Evolutionary conservation across 23 tunicate species (phyloP), one percentile per base, ranked within the genome.

Genomic region (Styela clava): DNA sequence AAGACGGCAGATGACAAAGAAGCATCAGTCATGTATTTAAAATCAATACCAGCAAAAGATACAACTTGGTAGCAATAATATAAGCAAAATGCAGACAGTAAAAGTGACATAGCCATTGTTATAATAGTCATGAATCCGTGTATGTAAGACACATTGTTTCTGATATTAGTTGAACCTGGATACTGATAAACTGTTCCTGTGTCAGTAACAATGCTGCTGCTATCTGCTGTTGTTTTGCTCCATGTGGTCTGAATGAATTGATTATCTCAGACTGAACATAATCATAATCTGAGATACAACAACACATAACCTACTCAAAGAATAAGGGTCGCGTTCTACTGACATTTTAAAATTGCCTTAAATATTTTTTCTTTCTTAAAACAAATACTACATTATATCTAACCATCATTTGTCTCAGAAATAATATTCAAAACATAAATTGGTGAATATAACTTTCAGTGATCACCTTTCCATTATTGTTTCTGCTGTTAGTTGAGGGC

Each of bases 1-100:
- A 67, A 67, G 31, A 29, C 24, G 2, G 31, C 16, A 18, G 71
- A 67, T 29, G 31, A 29, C 1, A 67, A 25, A 67, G 71, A 16
- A 19, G 71, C 24, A 22, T 67, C 71, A 25, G 18, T 67, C 71
- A 67, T 29, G 22, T 67, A 67, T 67, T 67, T 67, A n/a, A 67
- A 16, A 22, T 67, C 71, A 25, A 67, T 67, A 25, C 22, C 71
- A 67, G 71, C 71, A 67, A 16, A 25, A 18, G 31, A 67, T 0
- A 67, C 0, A 16, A 67, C 31, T 18, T 25, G 31, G 31, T 67
- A 67, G 31, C 24, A 67, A 67, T 27, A 25, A 25, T 27, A 67
- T 25, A 67, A 29, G 30, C 31, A n/a, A 29, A 22, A 25, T 18
- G 31, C 22, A 67, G 71, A 27, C 31, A 67, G 0, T 0, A 67